Conservation (phyloP, 2,797 vertebrate genomes). For the Lutjanus argentimaculatus region DNA sequence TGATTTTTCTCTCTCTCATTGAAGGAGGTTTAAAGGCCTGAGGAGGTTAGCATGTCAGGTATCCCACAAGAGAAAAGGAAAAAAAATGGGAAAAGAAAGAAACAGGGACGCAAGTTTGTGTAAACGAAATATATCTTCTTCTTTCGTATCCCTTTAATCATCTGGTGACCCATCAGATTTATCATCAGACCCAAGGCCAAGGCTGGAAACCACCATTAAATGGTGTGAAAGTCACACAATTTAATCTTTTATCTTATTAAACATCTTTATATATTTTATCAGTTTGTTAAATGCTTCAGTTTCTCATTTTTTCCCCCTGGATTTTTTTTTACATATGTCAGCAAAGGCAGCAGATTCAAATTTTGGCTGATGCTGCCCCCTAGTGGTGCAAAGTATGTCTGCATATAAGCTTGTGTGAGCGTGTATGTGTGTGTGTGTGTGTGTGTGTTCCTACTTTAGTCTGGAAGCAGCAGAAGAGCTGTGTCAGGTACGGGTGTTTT, state of each 20-base stretch:
- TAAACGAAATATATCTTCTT: background rate
- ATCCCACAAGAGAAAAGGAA: no score
- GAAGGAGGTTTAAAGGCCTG: no score
- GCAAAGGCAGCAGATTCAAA: no score
- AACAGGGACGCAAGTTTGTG: no score
- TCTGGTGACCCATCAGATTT: background rate
- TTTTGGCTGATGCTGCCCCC: slow-evolving; percentile 25
- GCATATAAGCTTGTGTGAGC: slow-evolving; percentile 4
- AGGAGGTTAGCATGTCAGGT: no score
- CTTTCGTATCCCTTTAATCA: background rate
- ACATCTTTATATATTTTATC: background rate
- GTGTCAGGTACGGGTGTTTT: slow-evolving; percentile 95
- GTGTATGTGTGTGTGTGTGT: slow-evolving; percentile 17
- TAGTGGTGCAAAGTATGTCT: slow-evolving; percentile 17
- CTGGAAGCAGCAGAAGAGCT: slow-evolving; percentile 99
- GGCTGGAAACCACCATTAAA: background rate
- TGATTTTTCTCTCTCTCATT: background rate
- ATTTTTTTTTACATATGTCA: no score
- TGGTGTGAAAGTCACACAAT: background rate
- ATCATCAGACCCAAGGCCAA: no score
- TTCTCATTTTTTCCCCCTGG: background rate
- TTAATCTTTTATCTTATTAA: background rate
- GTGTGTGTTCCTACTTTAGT: slow-evolving; percentile 84
- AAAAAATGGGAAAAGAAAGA: no score
- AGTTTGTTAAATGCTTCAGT: background rate